These are phyloP conservation scores for Perodicticus potto DNA, from an alignment of 2,797 vertebrate genomes.

Conservation along the genomic window DNA sequence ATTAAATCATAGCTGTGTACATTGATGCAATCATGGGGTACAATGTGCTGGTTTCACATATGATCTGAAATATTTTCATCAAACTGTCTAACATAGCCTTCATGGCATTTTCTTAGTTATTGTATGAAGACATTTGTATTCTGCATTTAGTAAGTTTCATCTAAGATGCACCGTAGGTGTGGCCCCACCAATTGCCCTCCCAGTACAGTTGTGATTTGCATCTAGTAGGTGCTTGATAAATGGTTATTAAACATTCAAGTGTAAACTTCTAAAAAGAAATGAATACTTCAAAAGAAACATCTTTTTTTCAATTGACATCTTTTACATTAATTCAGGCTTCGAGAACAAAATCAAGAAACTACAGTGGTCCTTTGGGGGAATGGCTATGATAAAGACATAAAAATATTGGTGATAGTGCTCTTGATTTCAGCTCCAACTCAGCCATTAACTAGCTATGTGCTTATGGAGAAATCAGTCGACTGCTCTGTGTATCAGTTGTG, in stretches of 20 bases:
- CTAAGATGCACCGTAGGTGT: too few species aligned
- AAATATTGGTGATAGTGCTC: background rate
- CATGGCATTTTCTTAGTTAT: too few species aligned
- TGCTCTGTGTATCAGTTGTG: background rate
- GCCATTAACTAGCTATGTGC: background rate
- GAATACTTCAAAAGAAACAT: background rate
- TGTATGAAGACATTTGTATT: too few species aligned
- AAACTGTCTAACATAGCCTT: too few species aligned
- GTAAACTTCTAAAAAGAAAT: constrained; percentile 19
- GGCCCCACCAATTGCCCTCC: too few species aligned
- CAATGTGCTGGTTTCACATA: too few species aligned
- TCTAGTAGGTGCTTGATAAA: background rate
- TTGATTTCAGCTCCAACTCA: background rate
- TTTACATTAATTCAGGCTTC: constrained; percentile 26
- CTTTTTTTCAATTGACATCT: constrained; percentile 29
- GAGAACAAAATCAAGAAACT: constrained; percentile 14
- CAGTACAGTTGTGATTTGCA: background rate
- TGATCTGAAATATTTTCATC: too few species aligned
- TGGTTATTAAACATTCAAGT: constrained; percentile 25
- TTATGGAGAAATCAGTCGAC: background rate
- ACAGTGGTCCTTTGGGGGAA: background rate
- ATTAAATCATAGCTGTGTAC: too few species aligned
- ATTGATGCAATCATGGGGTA: too few species aligned
- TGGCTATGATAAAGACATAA: background rate
- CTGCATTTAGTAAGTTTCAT: too few species aligned